Evolutionary conservation across 2,888 invertebrate species (phyloP).

Genomic region (Chouioia cunea): DNA sequence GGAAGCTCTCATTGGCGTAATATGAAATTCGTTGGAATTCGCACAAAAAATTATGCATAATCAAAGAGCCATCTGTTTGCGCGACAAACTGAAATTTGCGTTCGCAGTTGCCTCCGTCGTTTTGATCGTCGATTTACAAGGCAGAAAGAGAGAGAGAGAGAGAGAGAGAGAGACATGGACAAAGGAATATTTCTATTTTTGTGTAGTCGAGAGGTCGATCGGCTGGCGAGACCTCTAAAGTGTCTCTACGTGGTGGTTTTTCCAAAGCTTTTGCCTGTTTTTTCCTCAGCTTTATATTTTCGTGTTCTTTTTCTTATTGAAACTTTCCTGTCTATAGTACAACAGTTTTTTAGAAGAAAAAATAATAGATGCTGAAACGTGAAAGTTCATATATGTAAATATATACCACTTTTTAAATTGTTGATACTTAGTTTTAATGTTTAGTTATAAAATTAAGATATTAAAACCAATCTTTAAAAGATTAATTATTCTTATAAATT

Average conservation of each 20-base stretch:
- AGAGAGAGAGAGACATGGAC: conserved; percentile 9
- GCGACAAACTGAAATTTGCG: background rate
- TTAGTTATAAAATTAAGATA: too few relatives aligned
- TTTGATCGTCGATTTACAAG: conserved; percentile 35
- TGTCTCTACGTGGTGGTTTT: background rate
- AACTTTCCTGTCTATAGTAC: background rate
- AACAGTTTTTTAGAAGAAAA: background rate
- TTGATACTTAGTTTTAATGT: too few relatives aligned
- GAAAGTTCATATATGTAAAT: too few relatives aligned
- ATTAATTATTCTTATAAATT: too few relatives aligned
- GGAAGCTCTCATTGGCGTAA: too few relatives aligned
- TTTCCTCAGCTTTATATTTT: conserved; percentile 19
- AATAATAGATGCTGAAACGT: too few relatives aligned
- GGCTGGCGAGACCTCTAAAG: conserved; percentile 18
- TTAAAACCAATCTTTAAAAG: too few relatives aligned
- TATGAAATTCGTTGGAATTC: too few relatives aligned
- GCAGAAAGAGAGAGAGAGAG: background rate
- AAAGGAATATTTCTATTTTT: conserved; percentile 39
- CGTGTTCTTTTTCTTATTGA: background rate
- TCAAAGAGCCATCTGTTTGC: too few relatives aligned
- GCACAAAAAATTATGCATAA: too few relatives aligned
- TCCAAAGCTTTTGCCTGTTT: background rate
- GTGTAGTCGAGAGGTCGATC: conserved; percentile 22
- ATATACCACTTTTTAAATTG: too few relatives aligned
- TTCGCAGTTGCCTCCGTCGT: conserved; percentile 9